These are phyloP conservation scores for Pangasius macronema DNA, from an alignment of 2,797 vertebrate species.

Conservation along the genomic window DNA sequence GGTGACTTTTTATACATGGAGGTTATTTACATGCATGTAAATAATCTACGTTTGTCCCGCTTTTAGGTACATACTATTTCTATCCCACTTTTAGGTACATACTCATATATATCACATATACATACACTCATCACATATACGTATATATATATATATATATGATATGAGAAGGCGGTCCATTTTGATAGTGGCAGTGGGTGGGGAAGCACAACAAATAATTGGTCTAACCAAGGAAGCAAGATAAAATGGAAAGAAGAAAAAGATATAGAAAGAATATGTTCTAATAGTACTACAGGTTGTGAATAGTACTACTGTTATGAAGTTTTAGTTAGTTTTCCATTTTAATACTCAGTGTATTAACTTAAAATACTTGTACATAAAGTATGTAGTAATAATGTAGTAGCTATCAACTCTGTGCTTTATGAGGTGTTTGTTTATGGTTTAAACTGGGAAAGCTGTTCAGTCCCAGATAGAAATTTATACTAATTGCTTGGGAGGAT, in stretches of 20 bases:
- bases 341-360: not conserved
- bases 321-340: not conserved
- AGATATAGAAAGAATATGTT: not conserved
- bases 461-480: not conserved
- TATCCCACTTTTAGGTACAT: constrained; percentile 23
- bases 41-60: constrained; percentile 3
- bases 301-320: too few species aligned
- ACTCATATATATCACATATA: not conserved
- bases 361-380: not conserved
- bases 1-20: not conserved
- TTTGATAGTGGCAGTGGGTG: not conserved
- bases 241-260: not conserved
- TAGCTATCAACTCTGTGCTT: not conserved
- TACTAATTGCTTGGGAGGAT: not conserved
- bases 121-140: too few species aligned
- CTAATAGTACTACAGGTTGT: not conserved
- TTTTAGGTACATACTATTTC: too few species aligned
- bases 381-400: not conserved
- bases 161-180: not conserved
- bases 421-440: not conserved
- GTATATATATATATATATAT: too few species aligned
- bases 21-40: constrained; percentile 13
- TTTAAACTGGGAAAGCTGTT: constrained; percentile 1
- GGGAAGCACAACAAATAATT: not conserved
- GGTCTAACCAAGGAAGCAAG: not conserved